phyloP scores from a whole-genome alignment of 2,113 vertebrate species.

The Peromyscus californicus region DNA sequence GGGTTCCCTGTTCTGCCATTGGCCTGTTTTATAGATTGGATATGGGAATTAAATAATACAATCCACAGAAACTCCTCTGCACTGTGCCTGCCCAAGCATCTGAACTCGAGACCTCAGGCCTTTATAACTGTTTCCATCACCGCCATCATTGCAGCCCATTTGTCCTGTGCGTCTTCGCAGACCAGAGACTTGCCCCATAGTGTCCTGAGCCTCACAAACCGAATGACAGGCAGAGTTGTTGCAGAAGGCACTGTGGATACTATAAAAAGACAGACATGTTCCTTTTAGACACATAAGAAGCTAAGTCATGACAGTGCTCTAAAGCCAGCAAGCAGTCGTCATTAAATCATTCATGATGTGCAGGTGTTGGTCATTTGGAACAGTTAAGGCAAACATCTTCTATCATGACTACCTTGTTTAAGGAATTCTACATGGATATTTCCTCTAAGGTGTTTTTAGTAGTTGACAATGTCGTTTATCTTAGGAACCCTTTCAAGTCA shows the following conservation, averaged over 20 bases:
- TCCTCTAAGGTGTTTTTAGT: conserved; percentile 68
- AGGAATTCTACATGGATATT: conserved; percentile 59
- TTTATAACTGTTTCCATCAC: conserved; percentile 30
- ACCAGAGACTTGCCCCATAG: not conserved
- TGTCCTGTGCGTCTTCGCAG: not conserved
- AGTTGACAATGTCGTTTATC: conserved; percentile 65
- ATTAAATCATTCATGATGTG: conserved; percentile 73
- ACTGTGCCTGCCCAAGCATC: not conserved
- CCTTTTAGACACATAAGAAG: conserved; percentile 14
- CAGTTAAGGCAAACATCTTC: conserved; percentile 66
- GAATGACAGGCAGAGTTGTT: not conserved
- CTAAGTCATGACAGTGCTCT: conserved; percentile 63
- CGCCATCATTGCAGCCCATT: not conserved
- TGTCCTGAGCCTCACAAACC: not conserved
- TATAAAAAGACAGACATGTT: not conserved
- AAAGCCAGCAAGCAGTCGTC: conserved; percentile 68
- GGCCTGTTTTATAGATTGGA: not conserved
- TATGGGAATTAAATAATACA: not conserved
- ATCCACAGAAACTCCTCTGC: not conserved
- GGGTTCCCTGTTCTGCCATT: not conserved
- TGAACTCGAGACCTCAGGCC: not conserved
- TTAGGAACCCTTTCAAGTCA: conserved; percentile 59
- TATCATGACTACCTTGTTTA: conserved; percentile 54
- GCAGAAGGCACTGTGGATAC: not conserved
- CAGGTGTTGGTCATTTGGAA: conserved; percentile 76